Base-by-base conservation (phyloP, 1,140 invertebrate genomes). In the Venustaconcha ellipsiformis region DNA sequence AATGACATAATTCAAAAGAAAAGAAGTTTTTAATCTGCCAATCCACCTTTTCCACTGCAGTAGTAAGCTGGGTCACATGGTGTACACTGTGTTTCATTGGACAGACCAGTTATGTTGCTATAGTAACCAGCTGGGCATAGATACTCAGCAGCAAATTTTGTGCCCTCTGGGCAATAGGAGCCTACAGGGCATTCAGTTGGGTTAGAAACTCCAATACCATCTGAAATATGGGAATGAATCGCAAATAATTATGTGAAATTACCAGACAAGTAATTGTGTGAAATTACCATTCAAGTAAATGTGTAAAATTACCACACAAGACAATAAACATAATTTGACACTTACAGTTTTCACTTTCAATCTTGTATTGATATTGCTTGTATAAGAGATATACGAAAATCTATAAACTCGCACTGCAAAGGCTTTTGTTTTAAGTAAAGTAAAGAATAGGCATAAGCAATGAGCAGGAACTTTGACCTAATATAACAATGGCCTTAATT, bases 21-120 rank as follows among this genome's bases (percentile, higher is more conserved):
- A 37, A 37, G 37, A 37, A 37, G 4, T 37, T 5, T 37, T 37
- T 5, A 37, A 37, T 37, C 37, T 37, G 37, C 6, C n/a, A 17
- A n/a, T 80, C 55, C 78, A 89, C 88, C 88, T 84, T 83, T 68
- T n/a, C 87, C 87, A 63, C 67, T 68, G 74, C 88, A 89, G 78
- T 82, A 89, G 23, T 64, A 76, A 2, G 86, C 86, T 17, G 86
- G 85, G 23, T 82, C 80, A 79, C 88, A 89, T 2, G 85, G 84
- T 30, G 86, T 84, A 73, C 88, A 89, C 72, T 88, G 86, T 58
- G 81, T 78, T 6, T 66, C 69, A 37, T 69, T 79, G 23, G 73
- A 68, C 20, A 89, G 77, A 23, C 84, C 85, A 20, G 83, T 87
- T 64, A 59, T 76, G 82, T 88, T 89, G 76, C 84, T 86, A 68